phyloP scores from a whole-genome alignment of 2,888 invertebrate genomes.

The Andrena praecox region DNA sequence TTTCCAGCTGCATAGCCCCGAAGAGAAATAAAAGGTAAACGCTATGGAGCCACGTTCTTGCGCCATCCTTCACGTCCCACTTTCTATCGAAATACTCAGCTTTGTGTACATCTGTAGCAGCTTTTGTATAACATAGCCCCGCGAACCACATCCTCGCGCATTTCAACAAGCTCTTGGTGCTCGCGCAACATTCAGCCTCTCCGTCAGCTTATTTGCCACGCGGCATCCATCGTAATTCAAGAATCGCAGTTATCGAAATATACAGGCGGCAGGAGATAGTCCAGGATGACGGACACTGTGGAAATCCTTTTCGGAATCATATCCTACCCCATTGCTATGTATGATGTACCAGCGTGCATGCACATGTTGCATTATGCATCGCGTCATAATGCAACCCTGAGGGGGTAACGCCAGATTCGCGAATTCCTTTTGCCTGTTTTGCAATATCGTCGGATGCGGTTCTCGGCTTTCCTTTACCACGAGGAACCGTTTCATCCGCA shows the following conservation, averaged over 20 bases:
- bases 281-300: conserved; percentile 46
- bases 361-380: conserved; percentile 73
- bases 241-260: conserved; percentile 9
- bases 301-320: conserved; percentile 70
- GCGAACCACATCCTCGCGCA: not conserved
- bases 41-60: too few relatives aligned
- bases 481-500: conserved; percentile 41
- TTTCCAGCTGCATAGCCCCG: too few relatives aligned
- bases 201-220: conserved; percentile 2
- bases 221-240: conserved; percentile 16
- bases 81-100: too few relatives aligned
- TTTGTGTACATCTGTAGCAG: too few relatives aligned
- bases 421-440: conserved; percentile 72
- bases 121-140: not conserved
- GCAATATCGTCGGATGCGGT: conserved; percentile 61
- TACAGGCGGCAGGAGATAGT: conserved; percentile 2
- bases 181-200: conserved; percentile 5
- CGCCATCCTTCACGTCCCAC: too few relatives aligned
- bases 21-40: too few relatives aligned
- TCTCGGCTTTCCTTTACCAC: conserved; percentile 43
- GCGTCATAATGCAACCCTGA: conserved; percentile 69
- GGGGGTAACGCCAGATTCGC: conserved; percentile 67
- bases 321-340: conserved; percentile 70
- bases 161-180: not conserved
- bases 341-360: conserved; percentile 66